Conservation (phyloP, 2,888 invertebrate species). For the Hypena proboscidalis region DNA sequence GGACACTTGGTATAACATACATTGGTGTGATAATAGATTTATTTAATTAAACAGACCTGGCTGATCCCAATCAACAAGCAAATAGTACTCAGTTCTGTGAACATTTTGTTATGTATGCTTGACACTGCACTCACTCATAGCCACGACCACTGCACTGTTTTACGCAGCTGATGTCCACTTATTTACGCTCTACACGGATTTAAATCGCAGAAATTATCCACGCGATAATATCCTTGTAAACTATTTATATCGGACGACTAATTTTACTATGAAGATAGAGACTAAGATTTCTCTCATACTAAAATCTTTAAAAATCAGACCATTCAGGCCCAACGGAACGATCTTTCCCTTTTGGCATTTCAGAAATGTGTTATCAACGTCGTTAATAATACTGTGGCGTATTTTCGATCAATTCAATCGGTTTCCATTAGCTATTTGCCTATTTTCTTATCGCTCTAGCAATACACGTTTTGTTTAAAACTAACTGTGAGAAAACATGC, state of each 20-base stretch:
- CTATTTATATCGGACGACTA: conserved; percentile 51
- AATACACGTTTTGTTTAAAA: conserved; percentile 26
- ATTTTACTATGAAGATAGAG: conserved; percentile 46
- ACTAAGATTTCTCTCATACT: conserved; percentile 33
- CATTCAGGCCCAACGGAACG: conserved; percentile 12
- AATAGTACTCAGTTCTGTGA: conserved; percentile 34
- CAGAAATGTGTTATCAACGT: conserved; percentile 26
- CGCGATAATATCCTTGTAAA: conserved; percentile 71
- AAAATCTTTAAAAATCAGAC: conserved; percentile 16
- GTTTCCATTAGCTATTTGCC: conserved; percentile 36
- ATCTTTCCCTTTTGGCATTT: conserved; percentile 19
- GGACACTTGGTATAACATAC: conserved; percentile 33
- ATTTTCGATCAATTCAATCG: conserved; percentile 36
- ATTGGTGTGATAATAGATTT: conserved; percentile 19
- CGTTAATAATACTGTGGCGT: conserved; percentile 33
- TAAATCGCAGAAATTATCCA: conserved; percentile 67
- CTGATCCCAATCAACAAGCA: conserved; percentile 39
- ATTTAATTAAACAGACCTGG: conserved; percentile 56
- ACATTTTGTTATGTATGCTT: conserved; percentile 43
- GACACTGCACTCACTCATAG: conserved; percentile 51
- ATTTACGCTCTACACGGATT: conserved; percentile 61
- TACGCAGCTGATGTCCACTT: conserved; percentile 47
- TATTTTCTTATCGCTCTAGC: conserved; percentile 41
- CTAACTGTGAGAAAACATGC: conserved; percentile 14
- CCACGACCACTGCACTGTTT: conserved; percentile 53